Percentiles rank a stretch among this genome's conserved stretches.
Conservation (phyloP, 30 jellyfish, hydroid and myxozoan genomes). For the Euphysa ruthae region DNA sequence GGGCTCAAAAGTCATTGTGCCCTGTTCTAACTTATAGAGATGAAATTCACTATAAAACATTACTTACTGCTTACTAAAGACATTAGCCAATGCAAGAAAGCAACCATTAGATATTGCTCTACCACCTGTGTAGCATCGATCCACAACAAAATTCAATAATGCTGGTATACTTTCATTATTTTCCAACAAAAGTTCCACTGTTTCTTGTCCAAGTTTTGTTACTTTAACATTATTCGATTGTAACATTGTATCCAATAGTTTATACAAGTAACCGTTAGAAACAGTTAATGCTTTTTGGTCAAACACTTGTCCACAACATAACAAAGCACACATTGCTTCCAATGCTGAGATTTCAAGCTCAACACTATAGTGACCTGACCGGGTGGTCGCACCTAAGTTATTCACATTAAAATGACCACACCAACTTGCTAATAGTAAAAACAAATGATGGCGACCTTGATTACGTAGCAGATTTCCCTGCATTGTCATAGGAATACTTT, state of each 20-base stretch:
- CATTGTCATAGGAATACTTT: slow-evolving; percentile 75
- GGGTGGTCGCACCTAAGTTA: slow-evolving; percentile 67
- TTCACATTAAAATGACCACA: slow-evolving; percentile 95
- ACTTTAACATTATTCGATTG: slow-evolving; percentile 76
- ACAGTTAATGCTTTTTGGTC: slow-evolving; percentile 94
- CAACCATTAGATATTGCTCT: slow-evolving; percentile 89
- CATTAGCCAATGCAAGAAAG: slow-evolving; percentile 90
- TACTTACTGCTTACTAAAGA: slow-evolving; percentile 77
- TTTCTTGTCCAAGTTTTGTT: slow-evolving; percentile 82
- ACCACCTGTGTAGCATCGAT: slow-evolving; percentile 90
- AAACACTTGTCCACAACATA: slow-evolving; percentile 96
- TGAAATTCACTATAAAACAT: not conserved
- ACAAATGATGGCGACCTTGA: slow-evolving; percentile 84
- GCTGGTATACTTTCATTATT: slow-evolving; percentile 95
- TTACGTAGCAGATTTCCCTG: slow-evolving; percentile 66
- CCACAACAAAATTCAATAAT: slow-evolving; percentile 78
- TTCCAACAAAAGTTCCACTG: slow-evolving; percentile 88
- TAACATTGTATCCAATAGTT: slow-evolving; percentile 86
- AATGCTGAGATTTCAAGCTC: slow-evolving; percentile 92
- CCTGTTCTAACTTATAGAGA: no score
- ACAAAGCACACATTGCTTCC: slow-evolving; percentile 98
- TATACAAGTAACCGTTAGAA: slow-evolving; percentile 87
- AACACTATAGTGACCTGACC: slow-evolving; percentile 59
- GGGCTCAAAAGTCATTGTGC: no score
- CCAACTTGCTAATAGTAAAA: slow-evolving; percentile 90